Percentiles rank a stretch among this genome's conserved stretches.
Conservation (phyloP, 2,113 vertebrate genomes). For the Riparia riparia region DNA sequence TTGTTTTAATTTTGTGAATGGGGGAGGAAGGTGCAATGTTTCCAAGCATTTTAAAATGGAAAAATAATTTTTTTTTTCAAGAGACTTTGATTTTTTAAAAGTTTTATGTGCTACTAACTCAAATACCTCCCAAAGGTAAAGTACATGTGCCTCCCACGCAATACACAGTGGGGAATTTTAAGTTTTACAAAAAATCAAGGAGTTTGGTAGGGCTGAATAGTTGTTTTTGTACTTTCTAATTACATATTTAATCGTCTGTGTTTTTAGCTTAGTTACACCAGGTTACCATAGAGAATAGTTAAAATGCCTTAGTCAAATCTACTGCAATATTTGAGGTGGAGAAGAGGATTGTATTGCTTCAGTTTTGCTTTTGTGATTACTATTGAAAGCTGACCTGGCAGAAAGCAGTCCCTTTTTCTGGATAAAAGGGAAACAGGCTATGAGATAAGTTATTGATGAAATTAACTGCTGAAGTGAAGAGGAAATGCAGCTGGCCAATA, state of each 20-base stretch:
- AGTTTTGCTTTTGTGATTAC: conserved; percentile 54
- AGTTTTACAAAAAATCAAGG: background rate
- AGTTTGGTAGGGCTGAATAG: background rate
- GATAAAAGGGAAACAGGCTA: conserved; percentile 67
- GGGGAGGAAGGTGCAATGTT: background rate
- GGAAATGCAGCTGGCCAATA: conserved; percentile 76
- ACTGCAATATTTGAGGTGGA: background rate
- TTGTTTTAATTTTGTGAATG: background rate
- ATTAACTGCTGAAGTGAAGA: conserved; percentile 78
- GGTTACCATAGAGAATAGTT: background rate
- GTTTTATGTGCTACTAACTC: background rate
- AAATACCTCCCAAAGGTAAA: background rate
- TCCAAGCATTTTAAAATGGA: background rate
- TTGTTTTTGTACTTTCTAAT: background rate
- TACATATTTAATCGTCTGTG: background rate
- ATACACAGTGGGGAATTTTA: background rate
- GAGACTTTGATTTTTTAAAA: background rate
- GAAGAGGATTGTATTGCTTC: conserved; percentile 31
- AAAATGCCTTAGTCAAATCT: background rate
- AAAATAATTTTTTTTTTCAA: background rate
- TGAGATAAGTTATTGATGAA: conserved; percentile 79
- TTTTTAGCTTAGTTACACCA: background rate
- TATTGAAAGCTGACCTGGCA: conserved; percentile 72
- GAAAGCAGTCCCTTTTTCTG: conserved; percentile 56
- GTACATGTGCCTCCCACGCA: rapidly evolving